Percentiles rank a stretch among this genome's conserved stretches.
Evolutionary conservation across 2,113 vertebrate species (phyloP).

Genomic region (Poicephalus meyeri): DNA sequence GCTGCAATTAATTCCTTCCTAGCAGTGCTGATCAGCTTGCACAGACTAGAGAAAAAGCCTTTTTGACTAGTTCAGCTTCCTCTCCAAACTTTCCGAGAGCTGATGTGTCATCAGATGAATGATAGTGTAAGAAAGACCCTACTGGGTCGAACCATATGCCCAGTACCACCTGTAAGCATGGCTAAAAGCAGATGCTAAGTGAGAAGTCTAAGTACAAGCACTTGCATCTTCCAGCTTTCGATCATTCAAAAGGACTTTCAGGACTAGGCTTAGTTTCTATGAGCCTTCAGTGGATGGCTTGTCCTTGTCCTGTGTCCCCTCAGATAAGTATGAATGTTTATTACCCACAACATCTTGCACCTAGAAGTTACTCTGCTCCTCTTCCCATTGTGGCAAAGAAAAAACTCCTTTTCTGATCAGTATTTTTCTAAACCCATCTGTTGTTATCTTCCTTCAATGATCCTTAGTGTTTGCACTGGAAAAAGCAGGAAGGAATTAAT

Average conservation of each 20-base stretch:
- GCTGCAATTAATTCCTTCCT: background rate
- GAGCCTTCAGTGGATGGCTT: accelerated
- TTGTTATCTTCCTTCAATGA: background rate
- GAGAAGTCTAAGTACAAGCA: background rate
- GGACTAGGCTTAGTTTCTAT: background rate
- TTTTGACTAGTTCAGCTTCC: background rate
- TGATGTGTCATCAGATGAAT: background rate
- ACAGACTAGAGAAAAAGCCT: background rate
- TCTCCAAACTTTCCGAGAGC: background rate
- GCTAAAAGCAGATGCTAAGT: background rate
- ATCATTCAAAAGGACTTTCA: background rate
- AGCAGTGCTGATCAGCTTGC: background rate
- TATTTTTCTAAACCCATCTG: background rate
- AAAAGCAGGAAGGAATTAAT: background rate
- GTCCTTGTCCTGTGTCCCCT: background rate
- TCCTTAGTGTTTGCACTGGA: background rate
- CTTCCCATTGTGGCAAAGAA: background rate
- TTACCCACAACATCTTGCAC: background rate
- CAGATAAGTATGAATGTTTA: background rate
- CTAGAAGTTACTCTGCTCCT: background rate
- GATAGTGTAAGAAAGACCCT: background rate
- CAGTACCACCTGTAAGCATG: background rate
- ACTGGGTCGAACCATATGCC: background rate
- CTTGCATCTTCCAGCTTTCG: background rate
- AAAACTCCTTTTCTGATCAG: background rate